Evolutionary conservation across 1,140 invertebrate species (phyloP).

Genomic region (Heliothis virescens): DNA sequence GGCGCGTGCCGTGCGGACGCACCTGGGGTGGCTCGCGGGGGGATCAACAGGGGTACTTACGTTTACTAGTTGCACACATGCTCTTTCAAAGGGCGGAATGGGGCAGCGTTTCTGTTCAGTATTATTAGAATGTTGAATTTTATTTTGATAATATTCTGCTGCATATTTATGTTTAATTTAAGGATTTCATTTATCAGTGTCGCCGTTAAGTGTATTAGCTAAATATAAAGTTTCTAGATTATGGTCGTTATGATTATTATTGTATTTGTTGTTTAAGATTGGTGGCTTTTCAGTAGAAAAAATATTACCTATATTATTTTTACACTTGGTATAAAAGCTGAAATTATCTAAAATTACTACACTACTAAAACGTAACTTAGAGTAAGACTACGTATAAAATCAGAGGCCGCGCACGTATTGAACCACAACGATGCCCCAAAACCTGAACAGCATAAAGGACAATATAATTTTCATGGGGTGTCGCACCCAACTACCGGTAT

Average conservation of each 20-base stretch:
- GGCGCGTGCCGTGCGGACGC: slow-evolving; percentile 82
- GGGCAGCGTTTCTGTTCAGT: slow-evolving; percentile 57
- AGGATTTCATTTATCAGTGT: not conserved
- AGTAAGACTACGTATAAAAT: not conserved
- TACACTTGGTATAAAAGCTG: not conserved
- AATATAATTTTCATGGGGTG: slow-evolving; percentile 76
- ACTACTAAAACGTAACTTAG: too few species aligned
- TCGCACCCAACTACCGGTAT: slow-evolving; percentile 67
- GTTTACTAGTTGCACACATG: slow-evolving; percentile 85
- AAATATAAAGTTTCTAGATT: not conserved
- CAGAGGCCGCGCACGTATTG: not conserved
- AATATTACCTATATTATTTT: not conserved
- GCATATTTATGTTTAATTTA: not conserved
- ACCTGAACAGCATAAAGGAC: slow-evolving; percentile 56
- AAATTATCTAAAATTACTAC: not conserved
- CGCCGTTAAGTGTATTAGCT: not conserved
- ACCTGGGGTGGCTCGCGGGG: slow-evolving; percentile 83
- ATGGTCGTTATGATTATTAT: too few species aligned
- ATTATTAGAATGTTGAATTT: not conserved
- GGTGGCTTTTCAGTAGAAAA: too few species aligned
- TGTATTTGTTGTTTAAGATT: too few species aligned
- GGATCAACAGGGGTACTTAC: slow-evolving; percentile 85
- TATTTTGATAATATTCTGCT: not conserved
- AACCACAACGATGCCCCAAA: slow-evolving; percentile 54
- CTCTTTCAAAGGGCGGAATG: slow-evolving; percentile 77